Evolutionary conservation across 2,888 invertebrate species (phyloP), one percentile per base, ranked within the genome.

Genomic region (Melanostoma scalare): DNA sequence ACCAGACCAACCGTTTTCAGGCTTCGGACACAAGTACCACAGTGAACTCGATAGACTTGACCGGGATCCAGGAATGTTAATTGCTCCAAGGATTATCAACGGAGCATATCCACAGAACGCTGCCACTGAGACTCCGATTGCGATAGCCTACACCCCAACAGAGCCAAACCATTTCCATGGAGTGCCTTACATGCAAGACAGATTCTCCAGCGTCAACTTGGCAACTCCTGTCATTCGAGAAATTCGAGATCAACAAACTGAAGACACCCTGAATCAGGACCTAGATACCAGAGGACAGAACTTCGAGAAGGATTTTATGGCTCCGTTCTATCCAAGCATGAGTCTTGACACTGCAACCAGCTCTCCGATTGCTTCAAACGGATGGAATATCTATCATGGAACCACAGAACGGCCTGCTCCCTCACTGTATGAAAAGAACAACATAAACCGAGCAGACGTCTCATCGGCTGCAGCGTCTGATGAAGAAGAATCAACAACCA

Each of bases 301-400:
- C 68, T 90, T 88, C 60, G 90, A 91, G 76, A 86, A 93, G 80
- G 93, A 93, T 82, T 94, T 95, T 86, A 93, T 94, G 92, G 94
- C 94, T 0, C 94, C 94, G 0, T 95, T 95, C 87, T 93, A 94
- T 55, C 94, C 95, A 0, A 95, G 94, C 86, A 92, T 93, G 0
- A 94, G 93, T 74, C 91, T 94, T 1, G 94, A 93, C 78, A 87
- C 87, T 0, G 92, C 92, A 0, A 92, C 92, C 10, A 92, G 93
- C 33, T 89, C 91, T 0, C 92, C 92, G 36, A 79, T 84, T 30
- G 72, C 74, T 2, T 85, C 86, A 0, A 93, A 93, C 87, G 94
- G 94, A 9, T 94, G 94, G 94, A 93, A 93, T 53, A 93, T 94
- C 6, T 92, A 94, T 2, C 89, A 91, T 2, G 87, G 89, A 3